phyloP scores from a whole-genome alignment of 2,113 vertebrate species.

The Myiagra hebetior region DNA sequence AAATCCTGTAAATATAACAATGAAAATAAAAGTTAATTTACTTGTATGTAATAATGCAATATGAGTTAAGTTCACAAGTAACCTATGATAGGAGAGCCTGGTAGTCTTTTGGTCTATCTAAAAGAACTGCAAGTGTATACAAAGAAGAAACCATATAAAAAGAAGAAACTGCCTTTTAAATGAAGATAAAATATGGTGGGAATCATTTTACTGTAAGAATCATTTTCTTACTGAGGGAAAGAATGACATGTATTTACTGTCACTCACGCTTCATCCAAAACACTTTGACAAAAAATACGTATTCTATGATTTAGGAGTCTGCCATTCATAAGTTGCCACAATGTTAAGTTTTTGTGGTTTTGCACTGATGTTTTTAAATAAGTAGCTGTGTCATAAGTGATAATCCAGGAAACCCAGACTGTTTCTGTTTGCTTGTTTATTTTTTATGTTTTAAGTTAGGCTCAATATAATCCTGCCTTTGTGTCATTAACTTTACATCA shows the following conservation, averaged over 20 bases:
- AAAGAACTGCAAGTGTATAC: background rate
- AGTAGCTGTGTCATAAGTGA: conserved; percentile 23
- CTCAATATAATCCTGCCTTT: conserved; percentile 42
- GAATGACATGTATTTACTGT: background rate
- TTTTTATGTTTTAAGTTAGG: background rate
- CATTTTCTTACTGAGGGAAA: background rate
- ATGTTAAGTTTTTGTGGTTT: background rate
- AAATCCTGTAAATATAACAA: background rate
- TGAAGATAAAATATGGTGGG: background rate
- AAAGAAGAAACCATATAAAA: background rate
- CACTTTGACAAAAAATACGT: background rate
- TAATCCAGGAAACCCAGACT: background rate
- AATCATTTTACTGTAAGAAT: background rate
- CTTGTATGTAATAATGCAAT: background rate
- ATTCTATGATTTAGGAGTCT: background rate
- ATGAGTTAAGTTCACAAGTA: background rate
- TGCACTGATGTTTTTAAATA: background rate
- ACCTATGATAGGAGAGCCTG: background rate
- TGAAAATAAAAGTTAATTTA: background rate
- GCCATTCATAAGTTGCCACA: background rate
- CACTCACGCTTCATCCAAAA: background rate
- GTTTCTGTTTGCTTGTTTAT: conserved; percentile 29
- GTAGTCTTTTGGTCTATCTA: background rate
- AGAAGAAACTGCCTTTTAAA: background rate
- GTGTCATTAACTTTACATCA: background rate